Evolutionary conservation across 2,797 vertebrate genomes (phyloP), one percentile per base, ranked within the genome.

Genomic region (Oryzias sinensis): DNA sequence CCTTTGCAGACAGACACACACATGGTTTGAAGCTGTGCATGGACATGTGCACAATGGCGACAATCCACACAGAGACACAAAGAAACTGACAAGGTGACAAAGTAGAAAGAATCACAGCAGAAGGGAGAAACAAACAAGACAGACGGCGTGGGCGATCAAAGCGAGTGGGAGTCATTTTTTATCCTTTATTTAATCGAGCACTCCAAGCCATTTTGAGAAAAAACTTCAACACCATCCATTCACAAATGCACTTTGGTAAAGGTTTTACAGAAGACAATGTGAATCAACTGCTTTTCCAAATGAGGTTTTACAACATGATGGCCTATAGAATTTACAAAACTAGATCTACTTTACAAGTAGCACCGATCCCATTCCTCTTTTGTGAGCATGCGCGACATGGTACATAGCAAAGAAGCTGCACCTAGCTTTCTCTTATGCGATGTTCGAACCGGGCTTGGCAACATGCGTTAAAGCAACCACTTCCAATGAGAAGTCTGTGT

Each of bases 101-200:
- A 75, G 65, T 69, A 71, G 65, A 66, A 80, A 70, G 72, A 73
- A 77, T 77, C 75, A 78, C 79, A 67, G 68, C 60, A 37, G 43
- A 43, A 66, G 62, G 59, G 48, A 67, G 70, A 74, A 80, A 74
- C 68, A 71, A 75, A 69, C 59, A 72, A 69, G 77, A 62, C 69
- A 69, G 63, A 57, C 48, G 37, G 50, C 27, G 65, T 72, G 65
- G 72, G 74, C 51, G 54, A 64, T 73, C 77, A 60, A 65, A 65
- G 45, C 45, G 22, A 70, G 62, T 80, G 44, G 66, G 57, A 80
- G 58, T 70, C 72, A 72, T 79, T 74, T 68, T 76, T 74, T 72
- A 72, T 72, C 72, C 56, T 82, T 74, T 78, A 72, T 68, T 78
- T 65, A 69, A 72, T 77, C 74, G 73, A 69, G 49, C 66, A 53